Percentiles rank a stretch among this genome's conserved stretches.
Evolutionary conservation across 1,140 invertebrate genomes (phyloP).

Genomic region (Drosophila erecta): DNA sequence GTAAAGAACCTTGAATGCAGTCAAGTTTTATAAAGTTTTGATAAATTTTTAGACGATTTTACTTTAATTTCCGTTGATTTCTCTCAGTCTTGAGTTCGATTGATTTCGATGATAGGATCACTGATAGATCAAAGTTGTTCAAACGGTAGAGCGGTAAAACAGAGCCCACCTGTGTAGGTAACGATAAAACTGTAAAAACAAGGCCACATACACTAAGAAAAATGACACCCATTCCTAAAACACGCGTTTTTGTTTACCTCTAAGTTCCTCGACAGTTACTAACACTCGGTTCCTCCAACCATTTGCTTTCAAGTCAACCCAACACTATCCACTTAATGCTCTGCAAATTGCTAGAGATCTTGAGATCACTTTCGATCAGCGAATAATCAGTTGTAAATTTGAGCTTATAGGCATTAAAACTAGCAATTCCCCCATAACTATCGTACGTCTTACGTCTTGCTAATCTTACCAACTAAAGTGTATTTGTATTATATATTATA

Average conservation of each 20-base stretch:
- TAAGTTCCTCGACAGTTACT: constrained; percentile 51
- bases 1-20: constrained; percentile 21
- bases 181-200: constrained; percentile 58
- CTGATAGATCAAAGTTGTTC: constrained; percentile 48
- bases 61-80: constrained; percentile 40
- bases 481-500: constrained; percentile 51
- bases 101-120: constrained; percentile 31
- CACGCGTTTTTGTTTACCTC: constrained; percentile 21
- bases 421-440: constrained; percentile 45
- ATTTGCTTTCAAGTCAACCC: constrained; percentile 18
- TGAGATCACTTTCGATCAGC: constrained; percentile 44
- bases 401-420: constrained; percentile 77
- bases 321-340: constrained; percentile 7
- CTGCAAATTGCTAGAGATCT: background rate
- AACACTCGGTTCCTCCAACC: constrained; percentile 16
- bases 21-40: constrained; percentile 73
- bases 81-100: constrained; percentile 33
- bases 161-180: constrained; percentile 81
- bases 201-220: constrained; percentile 30
- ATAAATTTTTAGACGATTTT: constrained; percentile 76
- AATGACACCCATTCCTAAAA: constrained; percentile 29
- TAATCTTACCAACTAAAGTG: constrained; percentile 41
- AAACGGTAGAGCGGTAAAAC: constrained; percentile 41
- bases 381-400: constrained; percentile 82
- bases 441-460: constrained; percentile 45